Conservation (phyloP, 2,113 vertebrate species). For the Brachypodius melanocephalos region DNA sequence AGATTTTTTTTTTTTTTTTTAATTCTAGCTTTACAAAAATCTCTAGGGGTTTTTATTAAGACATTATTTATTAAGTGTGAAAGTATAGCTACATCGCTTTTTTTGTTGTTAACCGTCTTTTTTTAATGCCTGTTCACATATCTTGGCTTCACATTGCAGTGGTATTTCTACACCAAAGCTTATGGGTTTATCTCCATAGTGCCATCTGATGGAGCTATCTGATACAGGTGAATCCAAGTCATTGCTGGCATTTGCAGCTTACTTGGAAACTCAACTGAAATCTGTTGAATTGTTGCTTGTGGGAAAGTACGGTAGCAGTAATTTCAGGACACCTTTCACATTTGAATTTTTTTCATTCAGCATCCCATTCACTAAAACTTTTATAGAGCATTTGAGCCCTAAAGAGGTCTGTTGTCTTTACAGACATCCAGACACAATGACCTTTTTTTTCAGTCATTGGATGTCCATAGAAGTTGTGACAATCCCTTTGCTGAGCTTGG, state of each 20-base stretch:
- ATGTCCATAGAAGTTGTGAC: not conserved
- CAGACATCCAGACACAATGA: not conserved
- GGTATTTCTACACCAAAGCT: not conserved
- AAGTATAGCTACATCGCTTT: not conserved
- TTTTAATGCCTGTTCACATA: not conserved
- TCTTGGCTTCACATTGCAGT: not conserved
- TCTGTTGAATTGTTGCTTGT: not conserved
- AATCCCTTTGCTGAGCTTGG: not conserved
- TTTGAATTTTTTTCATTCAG: not conserved
- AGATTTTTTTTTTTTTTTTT: not conserved
- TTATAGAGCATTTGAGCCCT: not conserved
- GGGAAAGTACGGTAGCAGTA: not conserved
- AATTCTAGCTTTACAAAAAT: not conserved
- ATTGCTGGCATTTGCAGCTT: not conserved
- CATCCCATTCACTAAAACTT: not conserved
- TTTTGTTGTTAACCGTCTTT: not conserved
- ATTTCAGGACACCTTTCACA: not conserved
- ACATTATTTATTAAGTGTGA: not conserved
- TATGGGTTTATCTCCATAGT: not conserved
- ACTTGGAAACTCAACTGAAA: not conserved
- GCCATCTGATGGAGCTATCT: not conserved
- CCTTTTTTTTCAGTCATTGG: no score
- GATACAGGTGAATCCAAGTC: constrained; percentile 2
- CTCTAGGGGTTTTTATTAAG: not conserved
- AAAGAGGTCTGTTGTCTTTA: not conserved